A percentile compares a stretch with the other conserved stretches of the same genome.
Conservation (phyloP, 1,140 invertebrate species). For the Tribolium castaneum region DNA sequence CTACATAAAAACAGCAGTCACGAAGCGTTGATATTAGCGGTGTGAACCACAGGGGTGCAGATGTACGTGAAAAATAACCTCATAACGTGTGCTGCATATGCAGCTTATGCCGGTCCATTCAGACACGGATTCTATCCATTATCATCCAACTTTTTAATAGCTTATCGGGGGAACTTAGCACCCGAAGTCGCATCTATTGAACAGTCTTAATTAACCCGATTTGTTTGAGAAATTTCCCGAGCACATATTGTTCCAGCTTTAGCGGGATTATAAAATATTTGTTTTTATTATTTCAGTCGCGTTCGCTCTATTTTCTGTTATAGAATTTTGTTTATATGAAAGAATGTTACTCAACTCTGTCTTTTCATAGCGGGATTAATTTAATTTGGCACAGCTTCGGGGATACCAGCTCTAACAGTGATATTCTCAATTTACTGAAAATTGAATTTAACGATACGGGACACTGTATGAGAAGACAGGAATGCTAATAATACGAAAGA, state of each 20-base stretch:
- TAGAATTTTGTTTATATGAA: background rate
- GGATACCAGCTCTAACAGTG: background rate
- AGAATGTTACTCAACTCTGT: background rate
- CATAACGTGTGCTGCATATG: constrained; percentile 45
- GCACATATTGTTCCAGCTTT: background rate
- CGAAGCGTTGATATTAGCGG: constrained; percentile 42
- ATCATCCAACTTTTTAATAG: constrained; percentile 11
- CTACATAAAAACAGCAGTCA: constrained; percentile 45
- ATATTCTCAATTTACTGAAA: background rate
- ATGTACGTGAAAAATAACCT: constrained; percentile 46
- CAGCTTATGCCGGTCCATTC: constrained; percentile 33
- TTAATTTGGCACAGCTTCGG: background rate
- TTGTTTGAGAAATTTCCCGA: background rate
- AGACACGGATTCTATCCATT: background rate
- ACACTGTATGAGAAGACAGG: background rate
- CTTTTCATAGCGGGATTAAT: background rate
- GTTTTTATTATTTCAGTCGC: background rate
- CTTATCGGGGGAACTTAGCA: constrained; percentile 17
- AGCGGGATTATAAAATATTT: background rate
- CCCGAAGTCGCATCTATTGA: constrained; percentile 2
- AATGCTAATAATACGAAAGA: background rate
- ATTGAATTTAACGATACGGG: background rate
- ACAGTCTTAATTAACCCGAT: background rate
- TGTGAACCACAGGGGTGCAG: constrained; percentile 44
- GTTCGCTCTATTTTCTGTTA: background rate